Conservation (phyloP, 2,113 vertebrate species). For the Pontoporia blainvillei region DNA sequence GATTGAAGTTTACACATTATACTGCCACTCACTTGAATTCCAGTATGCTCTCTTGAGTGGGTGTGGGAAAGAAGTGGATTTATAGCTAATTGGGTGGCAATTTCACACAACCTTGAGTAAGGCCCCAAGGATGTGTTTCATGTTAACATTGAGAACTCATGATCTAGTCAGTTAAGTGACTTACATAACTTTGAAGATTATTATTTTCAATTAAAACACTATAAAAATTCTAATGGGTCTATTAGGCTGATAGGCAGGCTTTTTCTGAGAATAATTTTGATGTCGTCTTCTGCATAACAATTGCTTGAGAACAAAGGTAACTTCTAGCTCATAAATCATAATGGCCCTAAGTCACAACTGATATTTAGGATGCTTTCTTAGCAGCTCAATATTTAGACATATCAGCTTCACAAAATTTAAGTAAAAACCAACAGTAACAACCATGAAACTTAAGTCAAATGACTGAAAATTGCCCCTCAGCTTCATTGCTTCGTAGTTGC, state of each 20-base stretch:
- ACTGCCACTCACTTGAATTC: background rate
- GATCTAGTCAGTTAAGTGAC: background rate
- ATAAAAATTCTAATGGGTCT: constrained; percentile 12
- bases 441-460: background rate
- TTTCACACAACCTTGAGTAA: constrained; percentile 2
- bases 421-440: background rate
- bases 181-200: constrained; percentile 14
- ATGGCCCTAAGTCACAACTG: background rate
- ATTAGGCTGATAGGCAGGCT: background rate
- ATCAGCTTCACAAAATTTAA: background rate
- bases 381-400: background rate
- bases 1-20: background rate
- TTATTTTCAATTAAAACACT: constrained; percentile 27
- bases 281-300: background rate
- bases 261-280: constrained; percentile 30
- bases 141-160: background rate
- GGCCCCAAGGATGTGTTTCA: background rate
- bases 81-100: background rate
- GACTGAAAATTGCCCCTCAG: background rate
- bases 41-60: background rate
- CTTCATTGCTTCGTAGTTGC: background rate
- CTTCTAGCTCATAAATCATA: background rate
- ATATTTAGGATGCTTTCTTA: background rate
- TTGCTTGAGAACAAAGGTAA: background rate
- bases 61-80: background rate